Evolutionary conservation across 2,888 invertebrate species (phyloP).

Genomic region (Pegoplata infirma): DNA sequence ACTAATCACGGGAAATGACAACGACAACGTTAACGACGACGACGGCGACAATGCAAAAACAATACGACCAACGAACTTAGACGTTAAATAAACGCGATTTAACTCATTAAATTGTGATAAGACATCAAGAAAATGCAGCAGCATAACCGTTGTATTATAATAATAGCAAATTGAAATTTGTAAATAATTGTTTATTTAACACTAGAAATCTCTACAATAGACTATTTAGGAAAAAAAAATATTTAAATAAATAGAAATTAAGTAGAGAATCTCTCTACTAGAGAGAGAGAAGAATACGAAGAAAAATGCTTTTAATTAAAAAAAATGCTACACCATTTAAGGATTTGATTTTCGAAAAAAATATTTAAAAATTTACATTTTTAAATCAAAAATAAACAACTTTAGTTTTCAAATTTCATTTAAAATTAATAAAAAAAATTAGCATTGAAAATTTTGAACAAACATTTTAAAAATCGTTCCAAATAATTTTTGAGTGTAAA

Average conservation of each 20-base stretch:
- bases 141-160: constrained; percentile 9
- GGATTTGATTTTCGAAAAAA: too few species aligned
- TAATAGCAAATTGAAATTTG: constrained; percentile 31
- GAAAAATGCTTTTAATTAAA: too few species aligned
- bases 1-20: constrained; percentile 59
- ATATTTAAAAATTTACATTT: too few species aligned
- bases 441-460: too few species aligned
- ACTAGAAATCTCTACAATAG: constrained; percentile 33
- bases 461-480: too few species aligned
- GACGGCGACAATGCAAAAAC: constrained; percentile 3
- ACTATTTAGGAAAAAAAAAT: background rate
- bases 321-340: too few species aligned
- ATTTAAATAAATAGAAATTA: background rate
- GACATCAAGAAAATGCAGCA: constrained; percentile 2
- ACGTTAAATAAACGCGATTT: constrained; percentile 35
- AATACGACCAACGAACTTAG: constrained; percentile 1
- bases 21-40: background rate
- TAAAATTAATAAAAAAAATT: too few species aligned
- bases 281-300: background rate
- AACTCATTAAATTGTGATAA: constrained; percentile 36
- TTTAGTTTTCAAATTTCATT: too few species aligned
- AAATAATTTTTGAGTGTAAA: too few species aligned
- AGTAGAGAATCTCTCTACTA: too few species aligned
- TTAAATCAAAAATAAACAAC: too few species aligned
- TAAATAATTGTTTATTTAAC: constrained; percentile 42